phyloP scores from a whole-genome alignment of 2,888 invertebrate genomes.

The Mechanitis messenoides region DNA sequence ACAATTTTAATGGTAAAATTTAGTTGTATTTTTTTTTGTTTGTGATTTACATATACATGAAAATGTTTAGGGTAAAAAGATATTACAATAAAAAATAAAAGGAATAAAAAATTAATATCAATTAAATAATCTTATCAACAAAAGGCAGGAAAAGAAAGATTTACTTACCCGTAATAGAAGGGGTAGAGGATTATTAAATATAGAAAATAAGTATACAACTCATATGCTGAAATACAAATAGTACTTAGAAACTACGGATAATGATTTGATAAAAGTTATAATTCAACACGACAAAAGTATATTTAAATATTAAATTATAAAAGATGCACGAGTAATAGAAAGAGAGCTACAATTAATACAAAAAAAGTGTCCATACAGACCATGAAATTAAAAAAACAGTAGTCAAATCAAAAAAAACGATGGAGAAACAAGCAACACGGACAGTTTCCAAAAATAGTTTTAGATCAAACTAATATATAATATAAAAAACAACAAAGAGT shows the following conservation, averaged over 20 bases:
- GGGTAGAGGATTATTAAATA: constrained; percentile 20
- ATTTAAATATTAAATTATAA: constrained; percentile 23
- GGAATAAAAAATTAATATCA: constrained; percentile 17
- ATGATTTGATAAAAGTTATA: too few relatives aligned
- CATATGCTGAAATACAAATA: too few relatives aligned
- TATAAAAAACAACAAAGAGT: constrained; percentile 9
- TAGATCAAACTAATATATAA: constrained; percentile 9
- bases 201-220: constrained; percentile 12
- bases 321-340: constrained; percentile 15
- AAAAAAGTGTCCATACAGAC: too few relatives aligned
- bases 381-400: not conserved
- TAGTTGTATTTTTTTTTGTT: too few relatives aligned
- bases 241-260: too few relatives aligned
- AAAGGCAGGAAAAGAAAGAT: constrained; percentile 26
- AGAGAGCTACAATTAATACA: constrained; percentile 5
- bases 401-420: not conserved
- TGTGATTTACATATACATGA: too few relatives aligned
- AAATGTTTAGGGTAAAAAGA: too few relatives aligned
- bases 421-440: constrained; percentile 14
- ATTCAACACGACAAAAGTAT: constrained; percentile 7
- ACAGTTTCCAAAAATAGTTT: constrained; percentile 11
- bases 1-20: too few relatives aligned
- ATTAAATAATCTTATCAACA: constrained; percentile 26
- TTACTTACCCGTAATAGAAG: constrained; percentile 24
- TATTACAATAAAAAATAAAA: too few relatives aligned